A percentile compares a stretch with the other conserved stretches of the same genome.
phyloP scores from a whole-genome alignment of 2,797 vertebrate species.

The Eidolon dupreanum region DNA sequence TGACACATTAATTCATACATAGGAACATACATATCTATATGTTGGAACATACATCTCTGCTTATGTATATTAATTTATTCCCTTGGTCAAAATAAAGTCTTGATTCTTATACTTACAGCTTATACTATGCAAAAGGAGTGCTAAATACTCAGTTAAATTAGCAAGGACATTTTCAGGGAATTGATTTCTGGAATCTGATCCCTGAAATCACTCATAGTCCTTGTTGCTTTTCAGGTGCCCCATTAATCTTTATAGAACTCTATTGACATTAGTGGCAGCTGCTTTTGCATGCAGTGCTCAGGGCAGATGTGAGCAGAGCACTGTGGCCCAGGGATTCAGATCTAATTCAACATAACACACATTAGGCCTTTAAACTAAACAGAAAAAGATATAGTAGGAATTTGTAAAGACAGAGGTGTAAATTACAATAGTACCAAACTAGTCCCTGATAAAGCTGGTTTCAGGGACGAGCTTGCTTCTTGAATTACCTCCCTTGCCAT shows the following conservation, averaged over 20 bases:
- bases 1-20: background rate
- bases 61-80: slow-evolving; percentile 64
- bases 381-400: slow-evolving; percentile 73
- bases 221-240: slow-evolving; percentile 85
- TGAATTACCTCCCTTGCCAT: slow-evolving; percentile 58
- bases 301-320: slow-evolving; percentile 70
- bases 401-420: slow-evolving; percentile 70
- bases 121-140: slow-evolving; percentile 71
- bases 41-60: background rate
- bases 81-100: slow-evolving; percentile 1
- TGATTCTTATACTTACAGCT: slow-evolving; percentile 63
- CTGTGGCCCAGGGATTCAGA: slow-evolving; percentile 31
- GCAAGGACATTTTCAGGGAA: slow-evolving; percentile 88
- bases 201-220: slow-evolving; percentile 86
- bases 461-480: slow-evolving; percentile 40
- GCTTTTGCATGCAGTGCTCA: slow-evolving; percentile 63
- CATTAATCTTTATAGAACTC: slow-evolving; percentile 86
- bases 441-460: background rate
- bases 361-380: slow-evolving; percentile 72
- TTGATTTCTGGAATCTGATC: slow-evolving; percentile 88
- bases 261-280: slow-evolving; percentile 77
- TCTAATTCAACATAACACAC: slow-evolving; percentile 75
- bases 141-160: slow-evolving; percentile 87
- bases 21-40: accelerated
- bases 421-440: slow-evolving; percentile 64